A percentile compares a stretch with the other conserved stretches of the same genome.
phyloP scores from a whole-genome alignment of 35 echinoderm and acorn worm species.

The Strongylocentrotus purpuratus region DNA sequence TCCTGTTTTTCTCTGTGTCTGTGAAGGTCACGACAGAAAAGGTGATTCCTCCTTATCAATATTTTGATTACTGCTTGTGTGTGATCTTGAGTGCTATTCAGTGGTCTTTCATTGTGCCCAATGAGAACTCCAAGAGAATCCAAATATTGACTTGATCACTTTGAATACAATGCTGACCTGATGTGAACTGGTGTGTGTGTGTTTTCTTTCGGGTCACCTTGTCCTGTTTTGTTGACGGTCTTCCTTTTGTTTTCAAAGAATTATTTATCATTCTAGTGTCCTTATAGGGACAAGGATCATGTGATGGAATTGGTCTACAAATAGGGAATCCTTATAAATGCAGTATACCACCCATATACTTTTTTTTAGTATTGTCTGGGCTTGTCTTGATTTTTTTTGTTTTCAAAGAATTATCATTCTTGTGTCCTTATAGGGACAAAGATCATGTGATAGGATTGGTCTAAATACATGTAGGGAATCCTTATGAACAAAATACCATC shows the following conservation, averaged over 20 bases:
- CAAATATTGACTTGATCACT: slow-evolving; percentile 12
- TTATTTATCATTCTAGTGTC: background rate
- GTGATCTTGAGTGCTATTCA: background rate
- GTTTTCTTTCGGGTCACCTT: background rate
- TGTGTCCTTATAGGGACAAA: too few relatives aligned
- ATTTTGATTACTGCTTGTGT: background rate
- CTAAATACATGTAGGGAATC: too few relatives aligned
- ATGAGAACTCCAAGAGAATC: background rate
- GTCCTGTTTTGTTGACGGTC: background rate
- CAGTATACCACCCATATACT: too few relatives aligned
- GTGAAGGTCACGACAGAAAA: background rate
- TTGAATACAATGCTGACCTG: background rate
- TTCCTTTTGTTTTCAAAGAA: background rate
- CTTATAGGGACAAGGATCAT: background rate
- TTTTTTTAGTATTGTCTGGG: too few relatives aligned
- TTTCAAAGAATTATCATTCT: too few relatives aligned
- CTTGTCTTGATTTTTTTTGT: too few relatives aligned
- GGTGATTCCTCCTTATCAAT: background rate
- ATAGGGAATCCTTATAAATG: background rate
- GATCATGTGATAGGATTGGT: too few relatives aligned
- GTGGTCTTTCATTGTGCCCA: background rate
- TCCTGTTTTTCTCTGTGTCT: background rate
- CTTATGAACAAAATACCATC: too few relatives aligned
- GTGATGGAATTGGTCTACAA: background rate
- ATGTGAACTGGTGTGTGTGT: background rate